Percentiles rank a stretch among this genome's conserved stretches.
These are phyloP conservation scores for Autographa pulchrina DNA, from an alignment of 2,888 invertebrate genomes.

Conservation along the genomic window DNA sequence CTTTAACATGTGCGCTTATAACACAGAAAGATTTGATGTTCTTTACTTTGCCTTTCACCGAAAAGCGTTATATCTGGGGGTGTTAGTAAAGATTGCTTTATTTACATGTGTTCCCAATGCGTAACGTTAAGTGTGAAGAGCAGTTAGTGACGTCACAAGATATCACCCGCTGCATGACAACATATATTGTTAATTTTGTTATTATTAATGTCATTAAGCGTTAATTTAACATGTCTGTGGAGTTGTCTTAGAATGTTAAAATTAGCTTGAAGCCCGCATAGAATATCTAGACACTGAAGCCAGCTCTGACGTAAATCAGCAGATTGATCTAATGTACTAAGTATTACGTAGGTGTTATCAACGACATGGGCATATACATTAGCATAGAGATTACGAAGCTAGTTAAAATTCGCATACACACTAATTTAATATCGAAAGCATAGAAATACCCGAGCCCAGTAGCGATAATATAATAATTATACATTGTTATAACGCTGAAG, in stretches of 20 bases:
- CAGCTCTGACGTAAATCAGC: constrained; percentile 87
- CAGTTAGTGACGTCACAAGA: constrained; percentile 46
- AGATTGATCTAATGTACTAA: constrained; percentile 87
- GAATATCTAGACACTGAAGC: constrained; percentile 89
- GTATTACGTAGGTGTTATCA: constrained; percentile 84
- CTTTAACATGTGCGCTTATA: constrained; percentile 41
- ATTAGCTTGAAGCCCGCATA: constrained; percentile 89
- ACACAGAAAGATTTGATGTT: constrained; percentile 39
- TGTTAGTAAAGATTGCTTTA: constrained; percentile 46
- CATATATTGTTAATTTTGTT: constrained; percentile 37
- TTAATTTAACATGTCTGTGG: constrained; percentile 71
- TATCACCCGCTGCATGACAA: constrained; percentile 47
- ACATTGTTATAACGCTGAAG: constrained; percentile 88
- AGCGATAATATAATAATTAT: constrained; percentile 82
- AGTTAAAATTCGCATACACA: constrained; percentile 88
- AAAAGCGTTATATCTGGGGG: constrained; percentile 43
- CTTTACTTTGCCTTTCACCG: constrained; percentile 40
- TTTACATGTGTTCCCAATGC: constrained; percentile 51
- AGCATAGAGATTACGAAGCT: constrained; percentile 89
- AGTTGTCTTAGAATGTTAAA: constrained; percentile 76
- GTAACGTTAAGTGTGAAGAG: constrained; percentile 37
- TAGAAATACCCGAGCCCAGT: constrained; percentile 89
- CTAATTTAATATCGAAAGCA: constrained; percentile 89
- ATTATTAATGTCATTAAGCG: constrained; percentile 68
- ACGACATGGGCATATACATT: constrained; percentile 88